These are phyloP conservation scores for Onchidella celtica DNA, from an alignment of 2,888 invertebrate genomes.

Conservation along the genomic window DNA sequence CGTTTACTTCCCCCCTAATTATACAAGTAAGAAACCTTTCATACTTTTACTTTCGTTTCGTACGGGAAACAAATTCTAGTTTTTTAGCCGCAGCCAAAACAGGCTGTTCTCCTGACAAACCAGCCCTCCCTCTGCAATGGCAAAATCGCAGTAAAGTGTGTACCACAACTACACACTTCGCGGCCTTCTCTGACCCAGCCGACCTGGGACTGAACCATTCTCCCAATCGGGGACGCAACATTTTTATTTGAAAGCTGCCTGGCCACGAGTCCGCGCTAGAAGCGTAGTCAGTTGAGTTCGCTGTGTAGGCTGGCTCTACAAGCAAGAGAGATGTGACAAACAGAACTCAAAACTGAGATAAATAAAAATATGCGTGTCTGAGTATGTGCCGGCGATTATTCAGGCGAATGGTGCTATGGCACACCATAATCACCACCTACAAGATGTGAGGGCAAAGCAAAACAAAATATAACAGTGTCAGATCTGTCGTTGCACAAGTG, in stretches of 20 bases:
- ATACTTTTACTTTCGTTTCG: conserved; percentile 45
- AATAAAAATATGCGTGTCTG: too few species aligned
- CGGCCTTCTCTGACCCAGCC: conserved; percentile 48
- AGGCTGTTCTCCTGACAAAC: conserved; percentile 40
- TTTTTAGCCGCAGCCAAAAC: conserved; percentile 46
- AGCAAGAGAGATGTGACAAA: too few species aligned
- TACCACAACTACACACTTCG: conserved; percentile 47
- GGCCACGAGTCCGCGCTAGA: not conserved
- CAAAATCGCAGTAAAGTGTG: conserved; percentile 30
- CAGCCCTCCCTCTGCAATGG: conserved; percentile 34
- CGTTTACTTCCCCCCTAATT: too few species aligned
- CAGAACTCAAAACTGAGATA: too few species aligned
- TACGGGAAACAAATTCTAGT: not conserved
- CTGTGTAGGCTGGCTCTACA: too few species aligned
- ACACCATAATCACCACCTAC: too few species aligned
- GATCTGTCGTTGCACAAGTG: not conserved
- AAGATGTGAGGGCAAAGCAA: too few species aligned
- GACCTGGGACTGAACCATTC: conserved; percentile 48
- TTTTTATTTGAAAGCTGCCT: not conserved
- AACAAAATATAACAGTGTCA: not conserved
- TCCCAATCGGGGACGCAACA: conserved; percentile 1
- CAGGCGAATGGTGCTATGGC: too few species aligned
- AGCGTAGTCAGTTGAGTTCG: too few species aligned
- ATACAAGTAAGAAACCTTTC: too few species aligned
- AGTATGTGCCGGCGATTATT: too few species aligned